Evolutionary conservation across 2,113 vertebrate species (phyloP).

Genomic region (Macrotus californicus): DNA sequence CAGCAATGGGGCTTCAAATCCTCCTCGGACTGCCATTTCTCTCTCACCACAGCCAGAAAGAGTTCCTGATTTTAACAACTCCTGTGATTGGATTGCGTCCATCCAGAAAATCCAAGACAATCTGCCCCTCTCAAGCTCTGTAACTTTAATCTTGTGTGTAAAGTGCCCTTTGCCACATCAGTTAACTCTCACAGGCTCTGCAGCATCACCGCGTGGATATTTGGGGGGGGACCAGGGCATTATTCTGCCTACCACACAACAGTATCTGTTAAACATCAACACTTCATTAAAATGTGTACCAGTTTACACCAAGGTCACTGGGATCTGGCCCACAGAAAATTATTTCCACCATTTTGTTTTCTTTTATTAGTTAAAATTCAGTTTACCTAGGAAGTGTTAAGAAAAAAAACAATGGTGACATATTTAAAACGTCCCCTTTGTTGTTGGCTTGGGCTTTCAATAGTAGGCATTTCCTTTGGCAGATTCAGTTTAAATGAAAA

Average conservation of each 20-base stretch:
- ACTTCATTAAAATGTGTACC: background rate
- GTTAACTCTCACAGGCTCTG: background rate
- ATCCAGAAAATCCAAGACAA: background rate
- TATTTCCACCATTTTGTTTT: background rate
- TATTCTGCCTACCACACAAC: background rate
- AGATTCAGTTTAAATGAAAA: background rate
- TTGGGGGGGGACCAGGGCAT: rapidly evolving
- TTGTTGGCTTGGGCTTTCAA: background rate
- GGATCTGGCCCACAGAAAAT: background rate
- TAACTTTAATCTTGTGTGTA: background rate
- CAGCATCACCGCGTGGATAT: background rate
- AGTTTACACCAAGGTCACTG: background rate
- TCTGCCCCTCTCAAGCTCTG: background rate
- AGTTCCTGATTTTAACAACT: background rate
- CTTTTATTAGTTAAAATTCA: background rate
- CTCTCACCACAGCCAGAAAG: background rate
- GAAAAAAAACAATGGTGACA: background rate
- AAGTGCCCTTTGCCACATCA: background rate
- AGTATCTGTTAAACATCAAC: background rate
- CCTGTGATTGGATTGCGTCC: background rate
- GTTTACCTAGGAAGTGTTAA: background rate
- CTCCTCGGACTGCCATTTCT: background rate
- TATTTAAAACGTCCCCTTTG: background rate
- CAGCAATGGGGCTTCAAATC: background rate
- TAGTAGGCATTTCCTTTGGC: background rate